phyloP scores from a whole-genome alignment of 2,797 vertebrate species.

The Todus mexicanus region DNA sequence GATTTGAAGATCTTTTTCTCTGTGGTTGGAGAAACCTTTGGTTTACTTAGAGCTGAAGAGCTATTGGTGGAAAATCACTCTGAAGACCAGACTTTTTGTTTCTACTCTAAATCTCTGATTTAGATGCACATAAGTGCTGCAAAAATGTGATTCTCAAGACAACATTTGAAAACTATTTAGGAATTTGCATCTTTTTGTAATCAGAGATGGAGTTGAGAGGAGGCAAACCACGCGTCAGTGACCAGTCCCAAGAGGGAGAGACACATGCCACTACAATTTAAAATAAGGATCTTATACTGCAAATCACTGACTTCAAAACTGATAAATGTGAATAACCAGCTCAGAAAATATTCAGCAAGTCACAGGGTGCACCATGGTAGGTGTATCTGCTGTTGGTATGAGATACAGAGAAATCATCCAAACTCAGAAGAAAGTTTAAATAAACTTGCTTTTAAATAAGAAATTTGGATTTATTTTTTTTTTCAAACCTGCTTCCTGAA shows the following conservation, averaged over 20 bases:
- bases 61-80: background rate
- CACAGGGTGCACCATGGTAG: background rate
- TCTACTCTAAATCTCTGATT: background rate
- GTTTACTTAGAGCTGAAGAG: background rate
- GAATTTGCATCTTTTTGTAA: background rate
- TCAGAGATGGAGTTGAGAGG: background rate
- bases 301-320: background rate
- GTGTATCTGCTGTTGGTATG: background rate
- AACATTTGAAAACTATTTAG: background rate
- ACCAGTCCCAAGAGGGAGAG: background rate
- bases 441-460: background rate
- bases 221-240: background rate
- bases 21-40: background rate
- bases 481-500: background rate
- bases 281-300: background rate
- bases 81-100: background rate
- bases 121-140: background rate
- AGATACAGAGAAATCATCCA: background rate
- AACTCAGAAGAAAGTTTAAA: background rate
- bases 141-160: background rate
- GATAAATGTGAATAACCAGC: background rate
- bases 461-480: background rate
- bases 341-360: background rate
- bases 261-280: background rate
- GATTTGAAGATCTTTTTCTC: background rate